Percentiles rank a stretch among this genome's conserved stretches.
phyloP scores from a whole-genome alignment of 2,888 invertebrate genomes.

The Drosophila barbarae region DNA sequence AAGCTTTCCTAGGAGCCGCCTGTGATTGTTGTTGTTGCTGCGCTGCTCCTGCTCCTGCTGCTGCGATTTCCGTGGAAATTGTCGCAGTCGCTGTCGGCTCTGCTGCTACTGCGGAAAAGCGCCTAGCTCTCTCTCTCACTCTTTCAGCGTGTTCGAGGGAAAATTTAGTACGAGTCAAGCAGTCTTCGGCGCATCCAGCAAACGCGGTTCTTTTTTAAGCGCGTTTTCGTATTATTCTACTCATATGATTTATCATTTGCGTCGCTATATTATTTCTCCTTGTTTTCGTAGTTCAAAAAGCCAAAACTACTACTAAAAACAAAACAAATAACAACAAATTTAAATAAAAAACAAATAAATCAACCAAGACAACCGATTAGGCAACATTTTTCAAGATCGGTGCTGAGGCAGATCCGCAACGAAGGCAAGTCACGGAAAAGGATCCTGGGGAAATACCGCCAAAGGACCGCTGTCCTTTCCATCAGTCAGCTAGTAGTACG shows the following conservation, averaged over 20 bases:
- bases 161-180: slow-evolving; percentile 79
- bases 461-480: slow-evolving; percentile 5
- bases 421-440: slow-evolving; percentile 4
- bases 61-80: slow-evolving; percentile 41
- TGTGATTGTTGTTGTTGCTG: slow-evolving; percentile 18
- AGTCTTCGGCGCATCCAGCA: slow-evolving; percentile 80
- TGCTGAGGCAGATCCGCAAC: neutral
- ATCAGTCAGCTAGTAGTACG: slow-evolving; percentile 31
- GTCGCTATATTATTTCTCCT: slow-evolving; percentile 80
- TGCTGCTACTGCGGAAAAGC: slow-evolving; percentile 28
- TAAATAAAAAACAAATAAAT: slow-evolving; percentile 4
- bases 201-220: slow-evolving; percentile 80
- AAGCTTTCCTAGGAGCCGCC: slow-evolving; percentile 35
- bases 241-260: slow-evolving; percentile 80
- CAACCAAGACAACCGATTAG: slow-evolving; percentile 18
- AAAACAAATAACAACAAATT: slow-evolving; percentile 25
- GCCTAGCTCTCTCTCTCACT: slow-evolving; percentile 11
- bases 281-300: slow-evolving; percentile 78
- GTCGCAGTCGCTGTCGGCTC: slow-evolving; percentile 49
- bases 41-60: slow-evolving; percentile 21
- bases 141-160: slow-evolving; percentile 34
- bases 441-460: slow-evolving; percentile 21
- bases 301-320: slow-evolving; percentile 38
- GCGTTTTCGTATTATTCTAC: slow-evolving; percentile 80
- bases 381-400: slow-evolving; percentile 15